Evolutionary conservation across 2,797 vertebrate species (phyloP).

Genomic region (Dallia pectoralis): DNA sequence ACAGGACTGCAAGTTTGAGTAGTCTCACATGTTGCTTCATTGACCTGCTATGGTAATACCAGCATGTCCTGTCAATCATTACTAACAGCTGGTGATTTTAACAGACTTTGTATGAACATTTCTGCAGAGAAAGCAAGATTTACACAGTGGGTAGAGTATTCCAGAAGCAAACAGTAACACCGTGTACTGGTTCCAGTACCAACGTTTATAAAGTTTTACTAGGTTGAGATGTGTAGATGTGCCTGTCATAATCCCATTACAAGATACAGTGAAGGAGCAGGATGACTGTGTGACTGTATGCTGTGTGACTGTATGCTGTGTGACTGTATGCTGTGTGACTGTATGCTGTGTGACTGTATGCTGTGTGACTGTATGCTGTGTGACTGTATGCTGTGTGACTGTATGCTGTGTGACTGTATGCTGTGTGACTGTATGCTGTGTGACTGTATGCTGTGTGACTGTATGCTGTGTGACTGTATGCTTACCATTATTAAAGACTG

Average conservation of each 20-base stretch:
- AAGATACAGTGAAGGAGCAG: neutral
- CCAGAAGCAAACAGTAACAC: neutral
- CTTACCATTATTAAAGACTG: neutral
- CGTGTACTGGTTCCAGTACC: neutral
- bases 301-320: too few relatives aligned
- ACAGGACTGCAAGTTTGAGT: neutral
- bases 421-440: too few relatives aligned
- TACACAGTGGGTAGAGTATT: neutral
- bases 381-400: too few relatives aligned
- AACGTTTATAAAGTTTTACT: neutral
- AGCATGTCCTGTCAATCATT: neutral
- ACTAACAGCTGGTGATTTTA: neutral
- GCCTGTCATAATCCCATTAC: neutral
- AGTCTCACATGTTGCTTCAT: neutral
- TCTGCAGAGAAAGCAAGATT: too few relatives aligned
- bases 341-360: too few relatives aligned
- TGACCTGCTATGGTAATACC: neutral
- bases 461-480: too few relatives aligned
- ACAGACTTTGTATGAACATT: too few relatives aligned
- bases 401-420: too few relatives aligned
- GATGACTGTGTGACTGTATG: neutral
- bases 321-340: too few relatives aligned
- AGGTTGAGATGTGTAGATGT: neutral
- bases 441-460: too few relatives aligned
- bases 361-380: too few relatives aligned